A percentile compares a stretch with the other conserved stretches of the same genome.
Evolutionary conservation across 2,797 vertebrate species (phyloP).

Genomic region (Acipenser ruthenus): DNA sequence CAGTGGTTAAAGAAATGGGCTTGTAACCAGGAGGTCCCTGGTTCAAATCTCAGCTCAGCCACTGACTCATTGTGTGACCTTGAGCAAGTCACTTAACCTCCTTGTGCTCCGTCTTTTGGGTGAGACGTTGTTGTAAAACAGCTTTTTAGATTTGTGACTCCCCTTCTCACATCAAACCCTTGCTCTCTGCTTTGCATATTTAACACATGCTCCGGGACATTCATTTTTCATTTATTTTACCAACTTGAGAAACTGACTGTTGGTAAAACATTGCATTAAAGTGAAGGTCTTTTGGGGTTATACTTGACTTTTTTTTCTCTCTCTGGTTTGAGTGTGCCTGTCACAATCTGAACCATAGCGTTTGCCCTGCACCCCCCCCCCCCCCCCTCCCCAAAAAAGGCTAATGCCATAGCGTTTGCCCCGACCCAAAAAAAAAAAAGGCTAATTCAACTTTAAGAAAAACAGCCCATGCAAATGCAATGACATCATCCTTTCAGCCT

Average conservation of each 20-base stretch:
- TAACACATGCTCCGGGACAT: constrained; percentile 20
- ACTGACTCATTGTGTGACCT: no score
- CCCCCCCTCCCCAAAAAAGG: neutral
- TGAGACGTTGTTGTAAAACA: neutral
- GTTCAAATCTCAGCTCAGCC: no score
- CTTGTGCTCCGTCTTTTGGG: neutral
- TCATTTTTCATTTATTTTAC: constrained; percentile 30
- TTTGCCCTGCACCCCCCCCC: constrained; percentile 14
- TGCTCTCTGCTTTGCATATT: constrained; percentile 33
- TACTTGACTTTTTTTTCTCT: constrained; percentile 19
- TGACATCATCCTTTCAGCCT: constrained; percentile 55
- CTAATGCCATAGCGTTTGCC: constrained; percentile 5
- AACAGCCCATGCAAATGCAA: constrained; percentile 45
- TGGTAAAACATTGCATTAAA: constrained; percentile 37
- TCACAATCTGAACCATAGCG: constrained; percentile 26
- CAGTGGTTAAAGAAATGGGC: no score
- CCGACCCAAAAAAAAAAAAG: neutral
- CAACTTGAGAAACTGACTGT: constrained; percentile 31
- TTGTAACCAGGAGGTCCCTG: no score
- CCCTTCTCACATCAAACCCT: constrained; percentile 31
- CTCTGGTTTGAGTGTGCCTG: constrained; percentile 28
- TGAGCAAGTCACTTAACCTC: neutral
- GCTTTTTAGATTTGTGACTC: constrained; percentile 27
- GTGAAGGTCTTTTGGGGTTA: constrained; percentile 27
- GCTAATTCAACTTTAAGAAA: constrained; percentile 23